A percentile compares a stretch with the other conserved stretches of the same genome.
Conservation (phyloP, 2,888 invertebrate species). For the Brachylomia viminalis region DNA sequence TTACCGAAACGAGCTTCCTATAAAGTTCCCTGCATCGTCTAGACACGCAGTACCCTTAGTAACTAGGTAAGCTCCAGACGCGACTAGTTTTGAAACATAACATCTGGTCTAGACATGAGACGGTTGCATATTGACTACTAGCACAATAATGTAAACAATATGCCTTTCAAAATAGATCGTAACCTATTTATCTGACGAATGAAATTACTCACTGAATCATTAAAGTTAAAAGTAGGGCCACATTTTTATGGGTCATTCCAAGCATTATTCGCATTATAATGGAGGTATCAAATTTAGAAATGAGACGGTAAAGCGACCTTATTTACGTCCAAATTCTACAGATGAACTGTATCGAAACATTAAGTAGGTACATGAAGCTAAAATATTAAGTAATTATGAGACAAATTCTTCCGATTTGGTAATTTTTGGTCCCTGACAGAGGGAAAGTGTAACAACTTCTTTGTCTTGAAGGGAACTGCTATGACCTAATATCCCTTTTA, state of each 20-base stretch:
- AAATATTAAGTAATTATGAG: neutral
- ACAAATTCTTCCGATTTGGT: neutral
- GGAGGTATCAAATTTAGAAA: conserved; percentile 24
- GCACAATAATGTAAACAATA: conserved; percentile 69
- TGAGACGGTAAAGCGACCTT: neutral
- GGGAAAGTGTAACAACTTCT: neutral
- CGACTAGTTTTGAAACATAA: conserved; percentile 69
- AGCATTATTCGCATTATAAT: conserved; percentile 36
- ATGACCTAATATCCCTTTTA: conserved; percentile 33
- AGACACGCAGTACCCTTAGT: conserved; percentile 73
- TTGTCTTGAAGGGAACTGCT: conserved; percentile 19
- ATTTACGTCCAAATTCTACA: conserved; percentile 10
- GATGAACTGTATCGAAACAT: neutral
- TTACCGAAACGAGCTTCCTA: conserved; percentile 65
- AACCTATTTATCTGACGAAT: conserved; percentile 60
- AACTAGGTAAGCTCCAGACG: conserved; percentile 63
- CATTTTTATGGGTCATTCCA: conserved; percentile 38
- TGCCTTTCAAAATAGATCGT: conserved; percentile 56
- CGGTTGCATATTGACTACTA: conserved; percentile 66
- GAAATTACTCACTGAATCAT: conserved; percentile 55
- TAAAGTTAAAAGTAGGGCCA: conserved; percentile 51
- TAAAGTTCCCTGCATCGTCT: conserved; percentile 76
- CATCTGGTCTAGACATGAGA: conserved; percentile 72
- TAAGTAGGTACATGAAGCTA: neutral
- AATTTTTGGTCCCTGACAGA: too few species aligned